Conservation (phyloP, 2,888 invertebrate genomes). For the Xestobium rufovillosum region DNA sequence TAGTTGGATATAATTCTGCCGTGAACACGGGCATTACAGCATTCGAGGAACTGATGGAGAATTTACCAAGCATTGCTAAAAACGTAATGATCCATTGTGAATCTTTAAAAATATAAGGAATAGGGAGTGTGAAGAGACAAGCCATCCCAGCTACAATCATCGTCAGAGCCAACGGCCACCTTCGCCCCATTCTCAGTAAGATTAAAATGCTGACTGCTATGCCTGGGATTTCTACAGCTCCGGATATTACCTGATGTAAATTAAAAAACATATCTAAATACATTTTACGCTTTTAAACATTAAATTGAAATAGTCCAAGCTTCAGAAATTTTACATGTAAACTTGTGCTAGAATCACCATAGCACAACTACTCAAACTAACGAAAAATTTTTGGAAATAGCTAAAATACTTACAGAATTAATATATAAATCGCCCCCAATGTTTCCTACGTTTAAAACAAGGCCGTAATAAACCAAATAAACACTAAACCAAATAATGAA, state of each 20-base stretch:
- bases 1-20: constrained; percentile 74
- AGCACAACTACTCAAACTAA: too few species aligned
- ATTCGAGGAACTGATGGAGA: constrained; percentile 70
- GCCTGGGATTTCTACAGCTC: constrained; percentile 71
- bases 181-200: constrained; percentile 64
- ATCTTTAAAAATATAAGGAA: constrained; percentile 46
- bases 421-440: constrained; percentile 69
- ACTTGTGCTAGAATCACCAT: background rate
- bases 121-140: constrained; percentile 52
- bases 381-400: too few species aligned
- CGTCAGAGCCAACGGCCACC: constrained; percentile 63
- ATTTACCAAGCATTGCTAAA: constrained; percentile 74
- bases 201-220: constrained; percentile 68
- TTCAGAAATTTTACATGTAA: background rate
- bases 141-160: constrained; percentile 62
- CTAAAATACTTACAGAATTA: constrained; percentile 59
- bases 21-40: constrained; percentile 72
- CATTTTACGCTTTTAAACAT: too few species aligned
- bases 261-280: constrained; percentile 14
- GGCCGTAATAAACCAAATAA: constrained; percentile 70
- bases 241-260: constrained; percentile 50
- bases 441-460: constrained; percentile 66
- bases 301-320: constrained; percentile 2
- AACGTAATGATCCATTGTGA: constrained; percentile 62
- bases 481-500: constrained; percentile 71